Evolutionary conservation across 1,140 invertebrate species (phyloP), one percentile per base, ranked within the genome.

Genomic region (Pomacea maculata): DNA sequence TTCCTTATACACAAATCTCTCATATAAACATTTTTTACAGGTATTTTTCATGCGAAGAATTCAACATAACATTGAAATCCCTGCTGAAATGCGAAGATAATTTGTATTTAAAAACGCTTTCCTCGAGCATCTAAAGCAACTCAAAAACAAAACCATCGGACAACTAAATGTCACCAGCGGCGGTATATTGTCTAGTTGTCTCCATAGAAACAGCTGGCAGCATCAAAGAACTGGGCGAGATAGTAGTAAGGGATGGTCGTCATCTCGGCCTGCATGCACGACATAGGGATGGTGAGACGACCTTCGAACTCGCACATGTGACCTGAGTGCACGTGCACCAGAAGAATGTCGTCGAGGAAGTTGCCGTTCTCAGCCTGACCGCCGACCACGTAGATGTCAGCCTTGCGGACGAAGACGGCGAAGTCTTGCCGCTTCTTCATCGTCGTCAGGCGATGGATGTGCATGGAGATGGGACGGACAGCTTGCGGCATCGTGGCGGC

Each of bases 321-420:
- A 19, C 75, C 75, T 0, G 73, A 57, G 25, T 25, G 68, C 14
- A 78, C 25, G 57, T 81, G 68, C 25, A 81, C 67, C 19, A 15
- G 57, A 17, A 73, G 10, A 8, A 81, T 81, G 29, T 81, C 63
- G 54, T 81, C 80, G 55, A 78, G 68, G 75, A 81, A 77, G 55
- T 57, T 72, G 9, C 80, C 75, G 61, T 78, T 77, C 54, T 77
- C 68, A 3, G 65, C 55, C 68, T 81, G 45, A 0, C 80, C 80
- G 10, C 80, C 80, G 8, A 81, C 75, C 15, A 81, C 67, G 67
- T 70, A 78, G 15, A 81, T 67, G 25, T 64, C 75, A 25, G 21
- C 15, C 68, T 78, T 76, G 70, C n/a, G 68, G 17, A 74, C 34
- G 54, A 77, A 81, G n/a, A 78, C 14, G 25, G 75, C 80, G 64